Evolutionary conservation across 2,888 invertebrate species (phyloP), one percentile per base, ranked within the genome.

Genomic region (Eilema sororculum): DNA sequence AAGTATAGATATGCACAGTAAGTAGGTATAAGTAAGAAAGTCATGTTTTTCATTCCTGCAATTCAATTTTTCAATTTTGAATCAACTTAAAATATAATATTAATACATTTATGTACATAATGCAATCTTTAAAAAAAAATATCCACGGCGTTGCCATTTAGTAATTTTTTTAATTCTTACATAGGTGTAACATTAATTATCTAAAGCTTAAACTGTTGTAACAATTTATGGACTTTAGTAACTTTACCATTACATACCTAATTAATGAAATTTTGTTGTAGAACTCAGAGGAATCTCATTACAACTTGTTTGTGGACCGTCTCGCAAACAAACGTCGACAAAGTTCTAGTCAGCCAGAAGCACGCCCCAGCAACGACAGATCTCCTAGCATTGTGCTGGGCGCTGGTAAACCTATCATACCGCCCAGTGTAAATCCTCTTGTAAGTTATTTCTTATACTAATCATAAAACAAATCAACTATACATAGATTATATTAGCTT

Each of bases 261-360:
- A 28, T 28, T 8, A 33, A 9, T 33, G 6, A 6, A 9, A 20
- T 28, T 57, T 56, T 24, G 8, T 68, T 68, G 8, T 68, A 72
- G 95, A 93, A 96, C 75, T 97, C 97, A 0, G 97, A 97, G 78
- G 98, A 98, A 82, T 96, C 97, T 0, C 96, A 97, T 88, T 98
- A 98, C 84, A 96, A 96, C 81, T 93, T 96, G 89, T 98, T 97
- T 86, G 90, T 97, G 76, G 98, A 98, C 76, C 96, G 96, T 77
- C 94, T 98, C 67, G 97, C 97, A 1, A 97, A 97, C 86, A 97
- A 97, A 85, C 95, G 98, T 69, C 94, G 98, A 25, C 97, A 97
- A 86, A 96, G 96, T 72, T 97, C 97, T 8, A 97, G 97, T 78
- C 96, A 96, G 20, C 88, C 91, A 8, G 89, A 92, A 67, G 81